Evolutionary conservation across 2,797 vertebrate species (phyloP).

Genomic region (Synanceia verrucosa): DNA sequence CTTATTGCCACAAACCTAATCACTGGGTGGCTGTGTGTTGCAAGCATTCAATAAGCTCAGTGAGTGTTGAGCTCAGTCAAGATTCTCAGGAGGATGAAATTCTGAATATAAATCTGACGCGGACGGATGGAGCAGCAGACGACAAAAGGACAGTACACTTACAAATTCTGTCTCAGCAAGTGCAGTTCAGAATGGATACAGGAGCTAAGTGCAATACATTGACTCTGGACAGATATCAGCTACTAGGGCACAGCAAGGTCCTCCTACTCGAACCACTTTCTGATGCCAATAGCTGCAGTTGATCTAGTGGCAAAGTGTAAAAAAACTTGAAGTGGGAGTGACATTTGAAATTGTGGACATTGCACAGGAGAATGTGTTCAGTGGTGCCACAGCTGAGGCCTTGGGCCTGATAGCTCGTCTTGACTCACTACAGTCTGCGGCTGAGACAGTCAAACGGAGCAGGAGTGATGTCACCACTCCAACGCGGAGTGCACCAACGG

Average conservation of each 20-base stretch:
- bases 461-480: too few relatives aligned
- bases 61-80: conserved; percentile 4
- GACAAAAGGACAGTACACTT: conserved; percentile 24
- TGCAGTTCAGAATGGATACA: conserved; percentile 40
- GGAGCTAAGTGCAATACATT: conserved; percentile 40
- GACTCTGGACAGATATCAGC: conserved; percentile 21
- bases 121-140: neutral
- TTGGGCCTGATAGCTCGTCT: too few relatives aligned
- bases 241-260: neutral
- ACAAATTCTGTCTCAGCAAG: conserved; percentile 8
- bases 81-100: conserved; percentile 13
- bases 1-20: conserved; percentile 9
- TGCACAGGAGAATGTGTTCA: too few relatives aligned
- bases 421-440: too few relatives aligned
- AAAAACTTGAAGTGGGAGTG: too few relatives aligned
- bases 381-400: too few relatives aligned
- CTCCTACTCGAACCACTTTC: too few relatives aligned
- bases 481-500: too few relatives aligned
- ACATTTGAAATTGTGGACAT: too few relatives aligned
- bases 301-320: too few relatives aligned
- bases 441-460: too few relatives aligned
- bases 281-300: too few relatives aligned
- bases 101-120: conserved; percentile 35
- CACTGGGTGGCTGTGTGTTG: conserved; percentile 23
- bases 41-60: conserved; percentile 1